Evolutionary conservation across 2,888 invertebrate genomes (phyloP).

Genomic region (Drosophila fulvimacula): DNA sequence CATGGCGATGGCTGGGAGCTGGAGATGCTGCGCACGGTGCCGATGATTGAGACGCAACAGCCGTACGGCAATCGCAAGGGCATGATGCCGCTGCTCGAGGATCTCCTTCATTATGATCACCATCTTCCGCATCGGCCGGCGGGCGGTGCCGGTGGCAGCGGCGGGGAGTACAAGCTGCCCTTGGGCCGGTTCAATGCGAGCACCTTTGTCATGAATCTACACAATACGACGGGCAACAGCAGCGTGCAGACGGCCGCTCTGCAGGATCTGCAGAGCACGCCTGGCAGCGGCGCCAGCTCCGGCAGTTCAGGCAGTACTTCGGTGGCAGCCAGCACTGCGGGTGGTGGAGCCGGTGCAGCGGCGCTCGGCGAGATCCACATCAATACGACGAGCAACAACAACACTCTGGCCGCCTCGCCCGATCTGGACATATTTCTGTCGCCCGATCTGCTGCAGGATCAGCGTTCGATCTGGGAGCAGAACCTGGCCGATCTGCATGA

Average conservation of each 20-base stretch:
- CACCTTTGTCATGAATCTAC: constrained; percentile 88
- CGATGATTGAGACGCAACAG: constrained; percentile 81
- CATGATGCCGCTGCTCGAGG: constrained; percentile 85
- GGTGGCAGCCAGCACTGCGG: constrained; percentile 6
- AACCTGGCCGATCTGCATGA: constrained; percentile 87
- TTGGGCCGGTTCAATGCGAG: constrained; percentile 85
- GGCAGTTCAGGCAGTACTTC: constrained; percentile 20
- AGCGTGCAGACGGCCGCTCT: constrained; percentile 80
- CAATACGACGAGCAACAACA: constrained; percentile 46
- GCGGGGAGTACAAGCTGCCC: constrained; percentile 55
- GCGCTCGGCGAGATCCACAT: constrained; percentile 64
- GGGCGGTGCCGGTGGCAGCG: not conserved
- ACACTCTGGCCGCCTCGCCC: constrained; percentile 34
- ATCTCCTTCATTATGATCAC: constrained; percentile 87
- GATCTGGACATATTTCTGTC: constrained; percentile 82
- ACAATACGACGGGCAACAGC: constrained; percentile 75
- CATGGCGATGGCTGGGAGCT: constrained; percentile 84
- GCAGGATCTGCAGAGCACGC: constrained; percentile 75
- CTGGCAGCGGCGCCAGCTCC: constrained; percentile 29
- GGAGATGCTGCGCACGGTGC: constrained; percentile 83
- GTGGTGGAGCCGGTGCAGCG: constrained; percentile 39
- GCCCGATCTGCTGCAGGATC: constrained; percentile 81
- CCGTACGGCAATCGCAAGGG: constrained; percentile 84
- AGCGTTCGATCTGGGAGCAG: constrained; percentile 86
- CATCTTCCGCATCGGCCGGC: constrained; percentile 82